Evolutionary conservation across 1,140 invertebrate genomes (phyloP).

Genomic region (Drosophila malerkotliana): DNA sequence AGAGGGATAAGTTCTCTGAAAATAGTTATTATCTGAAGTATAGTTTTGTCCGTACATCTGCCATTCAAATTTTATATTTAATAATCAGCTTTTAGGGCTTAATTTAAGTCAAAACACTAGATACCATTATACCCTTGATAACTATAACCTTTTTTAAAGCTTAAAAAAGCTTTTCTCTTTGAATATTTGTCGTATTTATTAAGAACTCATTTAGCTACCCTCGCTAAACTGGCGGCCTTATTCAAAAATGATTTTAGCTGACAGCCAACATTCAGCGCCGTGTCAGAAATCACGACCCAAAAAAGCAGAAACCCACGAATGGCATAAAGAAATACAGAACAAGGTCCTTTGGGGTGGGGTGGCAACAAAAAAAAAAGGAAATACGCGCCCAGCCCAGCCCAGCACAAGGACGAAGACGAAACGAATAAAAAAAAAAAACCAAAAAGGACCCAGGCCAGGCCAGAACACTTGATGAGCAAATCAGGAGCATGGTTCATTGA

Average conservation of each 20-base stretch:
- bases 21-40: too few relatives aligned
- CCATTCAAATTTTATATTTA: too few relatives aligned
- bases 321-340: constrained; percentile 35
- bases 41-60: too few relatives aligned
- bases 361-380: not conserved
- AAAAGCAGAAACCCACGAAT: constrained; percentile 16
- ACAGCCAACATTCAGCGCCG: constrained; percentile 67
- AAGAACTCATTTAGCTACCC: constrained; percentile 24
- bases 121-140: too few relatives aligned
- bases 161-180: too few relatives aligned
- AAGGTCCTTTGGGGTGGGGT: constrained; percentile 18
- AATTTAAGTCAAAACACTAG: too few relatives aligned
- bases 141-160: too few relatives aligned
- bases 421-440: constrained; percentile 17
- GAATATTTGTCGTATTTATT: not conserved
- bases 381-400: constrained; percentile 1
- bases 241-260: constrained; percentile 69
- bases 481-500: constrained; percentile 78
- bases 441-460: constrained; percentile 7
- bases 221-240: constrained; percentile 38
- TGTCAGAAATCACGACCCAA: constrained; percentile 57
- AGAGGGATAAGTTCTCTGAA: too few relatives aligned
- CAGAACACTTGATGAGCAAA: constrained; percentile 57
- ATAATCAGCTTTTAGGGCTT: too few relatives aligned
- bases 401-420: not conserved